Conservation (phyloP, 2,113 vertebrate species). For the Ailurus styani region DNA sequence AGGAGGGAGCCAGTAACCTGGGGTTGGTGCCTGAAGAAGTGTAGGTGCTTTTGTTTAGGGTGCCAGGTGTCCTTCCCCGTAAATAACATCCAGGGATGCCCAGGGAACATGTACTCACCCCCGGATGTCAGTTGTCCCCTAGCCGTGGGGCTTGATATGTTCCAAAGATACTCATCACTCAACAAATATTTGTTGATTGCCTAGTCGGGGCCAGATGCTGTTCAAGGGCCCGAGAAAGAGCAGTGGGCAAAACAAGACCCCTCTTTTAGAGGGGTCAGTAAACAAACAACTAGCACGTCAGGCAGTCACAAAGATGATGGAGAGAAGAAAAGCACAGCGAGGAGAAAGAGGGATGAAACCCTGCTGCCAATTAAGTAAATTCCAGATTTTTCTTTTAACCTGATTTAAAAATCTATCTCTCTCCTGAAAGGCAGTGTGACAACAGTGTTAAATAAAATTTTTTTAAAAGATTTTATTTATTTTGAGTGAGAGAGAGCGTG, state of each 20-base stretch:
- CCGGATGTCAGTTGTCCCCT: not conserved
- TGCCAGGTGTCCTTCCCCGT: not conserved
- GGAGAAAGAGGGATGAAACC: not conserved
- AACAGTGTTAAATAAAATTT: not conserved
- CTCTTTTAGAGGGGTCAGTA: not conserved
- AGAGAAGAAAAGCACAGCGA: not conserved
- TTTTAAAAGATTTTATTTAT: not conserved
- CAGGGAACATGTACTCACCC: not conserved
- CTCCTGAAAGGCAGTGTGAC: not conserved
- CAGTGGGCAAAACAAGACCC: not conserved
- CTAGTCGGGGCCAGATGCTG: not conserved
- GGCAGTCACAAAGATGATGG: too few relatives aligned
- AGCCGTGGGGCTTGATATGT: not conserved
- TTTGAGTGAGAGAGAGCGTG: not conserved
- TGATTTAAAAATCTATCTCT: not conserved
- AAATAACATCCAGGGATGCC: not conserved
- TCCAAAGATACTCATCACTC: not conserved
- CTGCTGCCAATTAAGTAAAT: not conserved
- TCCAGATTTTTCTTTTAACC: not conserved
- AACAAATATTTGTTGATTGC: not conserved
- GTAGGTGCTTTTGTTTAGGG: not conserved
- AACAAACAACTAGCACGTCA: accelerated
- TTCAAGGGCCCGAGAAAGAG: not conserved
- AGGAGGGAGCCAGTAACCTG: not conserved
- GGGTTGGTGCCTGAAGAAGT: not conserved